A percentile compares a stretch with the other conserved stretches of the same genome.
phyloP scores from a whole-genome alignment of 2,113 vertebrate genomes.

The Grammomys surdaster region DNA sequence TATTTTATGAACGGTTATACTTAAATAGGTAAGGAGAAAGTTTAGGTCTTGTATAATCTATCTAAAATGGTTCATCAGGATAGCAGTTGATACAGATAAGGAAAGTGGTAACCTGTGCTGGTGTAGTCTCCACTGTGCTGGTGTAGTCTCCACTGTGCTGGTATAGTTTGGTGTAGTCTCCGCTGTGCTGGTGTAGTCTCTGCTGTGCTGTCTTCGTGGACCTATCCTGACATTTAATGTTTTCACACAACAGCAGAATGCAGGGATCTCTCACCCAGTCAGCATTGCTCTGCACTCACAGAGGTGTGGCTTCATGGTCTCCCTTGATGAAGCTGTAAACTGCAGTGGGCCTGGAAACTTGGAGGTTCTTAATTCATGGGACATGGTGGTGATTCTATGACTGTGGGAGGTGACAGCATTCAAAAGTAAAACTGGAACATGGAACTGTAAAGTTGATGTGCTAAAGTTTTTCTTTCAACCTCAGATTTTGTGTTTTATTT shows the following conservation, averaged over 20 bases:
- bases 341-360: slow-evolving; percentile 10
- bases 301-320: neutral
- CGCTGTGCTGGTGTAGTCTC: neutral
- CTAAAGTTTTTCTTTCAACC: slow-evolving; percentile 77
- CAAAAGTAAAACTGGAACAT: slow-evolving; percentile 87
- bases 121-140: neutral
- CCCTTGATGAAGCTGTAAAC: neutral
- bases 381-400: neutral
- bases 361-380: neutral
- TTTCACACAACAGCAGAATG: neutral
- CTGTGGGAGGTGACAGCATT: slow-evolving; percentile 73
- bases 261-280: neutral
- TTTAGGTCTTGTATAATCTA: neutral
- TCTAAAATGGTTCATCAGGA: slow-evolving; percentile 30
- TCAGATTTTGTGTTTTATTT: slow-evolving; percentile 49
- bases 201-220: neutral
- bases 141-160: too few relatives aligned
- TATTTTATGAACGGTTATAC: slow-evolving; percentile 26
- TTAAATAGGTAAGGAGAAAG: slow-evolving; percentile 17
- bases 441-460: slow-evolving; percentile 69
- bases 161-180: too few relatives aligned
- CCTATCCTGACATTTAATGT: neutral
- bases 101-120: neutral
- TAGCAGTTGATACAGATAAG: neutral
- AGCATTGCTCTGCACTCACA: neutral